Evolutionary conservation across 2,888 invertebrate species (phyloP), one percentile per base, ranked within the genome.

Genomic region (Sarcophaga caerulescens): DNA sequence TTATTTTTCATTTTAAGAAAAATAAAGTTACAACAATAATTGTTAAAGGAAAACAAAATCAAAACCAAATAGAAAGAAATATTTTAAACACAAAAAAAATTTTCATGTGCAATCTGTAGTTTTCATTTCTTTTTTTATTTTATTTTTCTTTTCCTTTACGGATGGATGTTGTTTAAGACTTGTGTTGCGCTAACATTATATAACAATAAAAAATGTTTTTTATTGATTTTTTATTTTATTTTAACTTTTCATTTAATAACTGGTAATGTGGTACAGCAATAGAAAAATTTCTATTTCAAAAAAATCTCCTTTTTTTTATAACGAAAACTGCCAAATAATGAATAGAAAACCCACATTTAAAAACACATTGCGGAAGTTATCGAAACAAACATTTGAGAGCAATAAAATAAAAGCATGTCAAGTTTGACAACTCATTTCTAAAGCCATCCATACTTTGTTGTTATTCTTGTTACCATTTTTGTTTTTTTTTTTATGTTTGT

Each of bases 21-120:
- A 69, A 35, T 10, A 52, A 52, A 52, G 12, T 52, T 14, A 52
- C 52, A 52, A 12, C 52, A 52, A 52, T 14, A 52, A 35, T 35
- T 35, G 35, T 52, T 66, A 62, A 19, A 59, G 3, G 19, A 73
- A 60, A 70, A 59, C 62, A 75, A 52, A 70, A 47, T 60, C 35
- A 44, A 47, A 79, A 84, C 73, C 23, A 73, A 78, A 73, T 83
- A 66, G 44, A 62, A 73, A 83, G 65, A 78, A 73, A 78, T 83
- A 47, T 68, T 59, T 45, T 6, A 23, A n/a, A 62, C 25, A 25
- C 14, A 14, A 44, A 73, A 14, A 44, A 73, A 35, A 23, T 69
- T 81, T 68, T 11, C 62, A 44, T 63, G 44, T 19, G n/a, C 52
- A 69, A 52, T 21, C 17, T n/a, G 60, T 70, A 45, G 52, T 75